phyloP scores from a whole-genome alignment of 1,140 invertebrate species.

The Cryptotermes secundus region DNA sequence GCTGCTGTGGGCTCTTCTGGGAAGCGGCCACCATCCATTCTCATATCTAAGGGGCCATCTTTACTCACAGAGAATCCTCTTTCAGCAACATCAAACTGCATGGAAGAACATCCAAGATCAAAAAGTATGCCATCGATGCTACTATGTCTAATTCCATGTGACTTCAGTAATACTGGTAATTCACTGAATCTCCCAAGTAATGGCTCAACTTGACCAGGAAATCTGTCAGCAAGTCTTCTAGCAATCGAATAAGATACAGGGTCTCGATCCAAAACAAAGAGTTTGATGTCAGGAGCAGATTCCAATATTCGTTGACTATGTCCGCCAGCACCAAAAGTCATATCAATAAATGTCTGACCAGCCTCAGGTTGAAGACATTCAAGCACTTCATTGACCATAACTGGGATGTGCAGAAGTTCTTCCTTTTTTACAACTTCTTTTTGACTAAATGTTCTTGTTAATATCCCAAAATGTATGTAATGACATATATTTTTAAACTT shows the following conservation, averaged over 20 bases:
- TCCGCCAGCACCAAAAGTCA: conserved; percentile 95
- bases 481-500: neutral
- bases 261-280: conserved; percentile 89
- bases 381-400: conserved; percentile 69
- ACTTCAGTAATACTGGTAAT: conserved; percentile 65
- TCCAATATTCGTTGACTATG: conserved; percentile 69
- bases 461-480: neutral
- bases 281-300: conserved; percentile 52
- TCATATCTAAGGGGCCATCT: conserved; percentile 91
- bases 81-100: conserved; percentile 82
- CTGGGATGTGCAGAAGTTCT: conserved; percentile 59
- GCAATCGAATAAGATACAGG: conserved; percentile 72
- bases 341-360: conserved; percentile 70
- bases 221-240: conserved; percentile 59
- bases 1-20: conserved; percentile 74
- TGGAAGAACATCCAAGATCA: conserved; percentile 94
- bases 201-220: conserved; percentile 70
- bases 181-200: conserved; percentile 87
- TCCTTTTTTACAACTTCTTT: neutral
- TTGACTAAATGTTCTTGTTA: neutral
- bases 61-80: conserved; percentile 84
- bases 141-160: conserved; percentile 57
- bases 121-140: conserved; percentile 86
- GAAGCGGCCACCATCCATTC: conserved; percentile 82
- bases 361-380: conserved; percentile 63